Conservation (phyloP, 2,797 vertebrate genomes). For the Ceyx erithaca region DNA sequence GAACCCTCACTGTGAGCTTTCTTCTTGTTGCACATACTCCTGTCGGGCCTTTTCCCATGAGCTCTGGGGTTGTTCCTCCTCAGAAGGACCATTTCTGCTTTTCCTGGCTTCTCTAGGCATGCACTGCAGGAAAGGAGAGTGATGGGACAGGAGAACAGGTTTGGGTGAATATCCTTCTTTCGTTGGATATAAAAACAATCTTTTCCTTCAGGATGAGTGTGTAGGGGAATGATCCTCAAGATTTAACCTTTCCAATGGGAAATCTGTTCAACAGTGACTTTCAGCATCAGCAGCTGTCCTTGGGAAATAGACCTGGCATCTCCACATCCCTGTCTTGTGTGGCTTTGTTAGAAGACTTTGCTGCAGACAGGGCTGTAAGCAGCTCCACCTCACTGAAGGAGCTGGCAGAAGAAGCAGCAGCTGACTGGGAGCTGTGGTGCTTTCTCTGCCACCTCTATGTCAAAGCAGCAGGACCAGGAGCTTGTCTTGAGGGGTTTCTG, state of each 20-base stretch:
- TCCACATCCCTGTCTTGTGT: neutral
- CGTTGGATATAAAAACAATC: neutral
- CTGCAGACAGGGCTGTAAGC: neutral
- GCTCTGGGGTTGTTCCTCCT: neutral
- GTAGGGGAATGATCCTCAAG: neutral
- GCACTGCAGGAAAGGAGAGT: neutral
- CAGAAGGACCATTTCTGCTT: neutral
- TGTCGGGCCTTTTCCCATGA: neutral
- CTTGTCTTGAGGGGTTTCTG: neutral
- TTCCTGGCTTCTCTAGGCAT: neutral
- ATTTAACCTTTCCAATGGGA: neutral
- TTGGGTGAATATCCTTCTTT: neutral
- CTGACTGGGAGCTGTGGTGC: neutral
- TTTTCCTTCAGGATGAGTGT: neutral
- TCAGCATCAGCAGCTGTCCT: neutral
- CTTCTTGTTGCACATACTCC: accelerated
- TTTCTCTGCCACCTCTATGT: neutral
- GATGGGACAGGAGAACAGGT: neutral
- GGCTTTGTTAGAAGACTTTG: neutral
- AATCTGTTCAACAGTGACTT: neutral
- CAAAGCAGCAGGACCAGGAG: neutral
- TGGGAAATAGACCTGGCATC: neutral
- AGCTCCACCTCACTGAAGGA: neutral
- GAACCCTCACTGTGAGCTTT: neutral
- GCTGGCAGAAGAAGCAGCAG: neutral